Base-by-base conservation (phyloP, 2,113 vertebrate species). In the Todiramphus saurophagus region DNA sequence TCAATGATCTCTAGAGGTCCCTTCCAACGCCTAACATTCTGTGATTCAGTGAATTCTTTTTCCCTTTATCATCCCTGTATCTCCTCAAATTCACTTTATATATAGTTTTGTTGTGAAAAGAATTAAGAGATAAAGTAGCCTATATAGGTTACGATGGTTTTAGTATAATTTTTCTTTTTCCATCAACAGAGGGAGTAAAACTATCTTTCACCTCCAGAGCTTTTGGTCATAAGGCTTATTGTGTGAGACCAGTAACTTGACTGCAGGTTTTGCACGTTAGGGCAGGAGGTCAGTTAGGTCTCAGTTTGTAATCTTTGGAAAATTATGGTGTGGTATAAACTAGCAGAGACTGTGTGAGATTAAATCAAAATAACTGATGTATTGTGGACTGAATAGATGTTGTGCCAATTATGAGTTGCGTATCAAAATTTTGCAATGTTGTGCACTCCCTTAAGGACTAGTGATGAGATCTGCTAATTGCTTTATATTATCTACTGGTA, bases 401-500 rank as follows among this genome's bases (percentile, higher is more conserved):
- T 91, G 67, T 27, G 7, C 44, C 85, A 93, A 44, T 93, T 97
- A 89, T 8, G 48, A 85, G 62, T 78, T 56, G 68, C 1, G 4
- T 60, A 87, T 74, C 1, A 1, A 89, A 89, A 86, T 82, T 89
- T 91, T 89, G 55, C 78, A 30, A 5, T 63, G 58, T 43, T 16
- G 31, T 91, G 55, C 89, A 73, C 68, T 87, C 93, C 86, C 70
- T 77, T 75, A 90, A 94, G 91, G 90, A 94, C 73, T 53, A 68
- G 82, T 70, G 87, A 97, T 82, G 66, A 97, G 66, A 67, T 59
- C 84, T 89, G 82, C 94, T 97, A 97, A 97, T 97, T 95, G 93
- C 76, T 90, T 95, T 86, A 55, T 95, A 96, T 96, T 96, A 84
- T 67, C 87, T 77, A 33, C 73, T 83, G 77, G 13, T 93, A 90